phyloP scores from a whole-genome alignment of 2,888 invertebrate species.

The Ochlodes sylvanus region DNA sequence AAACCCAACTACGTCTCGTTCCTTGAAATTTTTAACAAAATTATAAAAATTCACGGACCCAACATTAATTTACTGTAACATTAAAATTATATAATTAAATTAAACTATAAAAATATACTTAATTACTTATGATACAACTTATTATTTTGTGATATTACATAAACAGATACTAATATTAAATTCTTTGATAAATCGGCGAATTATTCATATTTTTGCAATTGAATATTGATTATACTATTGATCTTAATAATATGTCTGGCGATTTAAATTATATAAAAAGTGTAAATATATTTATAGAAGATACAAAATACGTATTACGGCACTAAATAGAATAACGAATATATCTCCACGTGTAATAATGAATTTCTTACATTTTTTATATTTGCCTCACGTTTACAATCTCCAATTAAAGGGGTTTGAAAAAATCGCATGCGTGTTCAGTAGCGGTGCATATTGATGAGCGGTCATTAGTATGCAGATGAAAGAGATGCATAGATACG shows the following conservation, averaged over 20 bases:
- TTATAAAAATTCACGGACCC: too few species aligned
- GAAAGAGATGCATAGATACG: conserved; percentile 34
- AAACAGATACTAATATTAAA: background rate
- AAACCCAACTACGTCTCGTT: too few species aligned
- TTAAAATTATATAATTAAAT: background rate
- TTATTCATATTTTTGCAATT: background rate
- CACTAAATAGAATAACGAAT: background rate
- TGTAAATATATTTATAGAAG: background rate
- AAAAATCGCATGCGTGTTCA: conserved; percentile 36
- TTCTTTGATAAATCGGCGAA: background rate
- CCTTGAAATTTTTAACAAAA: too few species aligned
- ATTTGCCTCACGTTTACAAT: conserved; percentile 33
- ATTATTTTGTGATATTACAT: background rate
- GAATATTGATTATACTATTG: background rate
- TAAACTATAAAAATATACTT: background rate
- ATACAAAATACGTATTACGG: background rate
- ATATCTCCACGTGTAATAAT: background rate
- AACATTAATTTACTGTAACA: too few species aligned
- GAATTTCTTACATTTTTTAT: conserved; percentile 16
- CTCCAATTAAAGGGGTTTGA: conserved; percentile 38
- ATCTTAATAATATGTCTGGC: background rate
- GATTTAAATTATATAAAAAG: background rate
- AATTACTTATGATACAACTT: too few species aligned
- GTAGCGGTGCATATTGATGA: conserved; percentile 40
- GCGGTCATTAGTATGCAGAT: conserved; percentile 40